Evolutionary conservation across 2,888 invertebrate species (phyloP).

Genomic region (Aspidapion aeneum): DNA sequence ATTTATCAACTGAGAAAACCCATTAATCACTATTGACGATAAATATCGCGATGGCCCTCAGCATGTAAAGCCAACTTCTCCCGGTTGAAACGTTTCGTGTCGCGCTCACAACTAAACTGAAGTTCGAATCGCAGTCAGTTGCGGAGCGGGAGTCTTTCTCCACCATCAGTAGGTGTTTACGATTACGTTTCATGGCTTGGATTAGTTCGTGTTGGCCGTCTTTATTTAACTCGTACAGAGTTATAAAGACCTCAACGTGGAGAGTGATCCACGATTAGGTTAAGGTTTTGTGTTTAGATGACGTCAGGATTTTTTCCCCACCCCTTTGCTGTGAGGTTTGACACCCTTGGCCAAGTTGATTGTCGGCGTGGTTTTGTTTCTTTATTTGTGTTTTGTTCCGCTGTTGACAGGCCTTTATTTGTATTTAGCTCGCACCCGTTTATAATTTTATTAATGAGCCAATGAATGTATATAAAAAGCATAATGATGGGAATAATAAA

Average conservation of each 20-base stretch:
- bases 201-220: background rate
- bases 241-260: background rate
- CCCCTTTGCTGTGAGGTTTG: constrained; percentile 38
- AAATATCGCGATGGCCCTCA: background rate
- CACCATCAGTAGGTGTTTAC: constrained; percentile 14
- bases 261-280: background rate
- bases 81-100: constrained; percentile 4
- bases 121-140: constrained; percentile 16
- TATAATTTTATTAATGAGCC: background rate
- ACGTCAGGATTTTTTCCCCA: constrained; percentile 38
- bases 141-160: constrained; percentile 37
- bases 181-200: background rate
- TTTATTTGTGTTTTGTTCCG: background rate
- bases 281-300: constrained; percentile 27
- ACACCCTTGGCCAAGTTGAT: constrained; percentile 48
- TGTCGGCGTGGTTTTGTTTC: constrained; percentile 17
- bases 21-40: background rate
- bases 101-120: constrained; percentile 14
- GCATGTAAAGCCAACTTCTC: background rate
- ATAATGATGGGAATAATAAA: no score
- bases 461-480: no score
- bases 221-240: background rate
- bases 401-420: background rate
- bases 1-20: background rate
- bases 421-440: background rate